Conservation (phyloP, 2,797 vertebrate species). For the Cephalopachus bancanus region DNA sequence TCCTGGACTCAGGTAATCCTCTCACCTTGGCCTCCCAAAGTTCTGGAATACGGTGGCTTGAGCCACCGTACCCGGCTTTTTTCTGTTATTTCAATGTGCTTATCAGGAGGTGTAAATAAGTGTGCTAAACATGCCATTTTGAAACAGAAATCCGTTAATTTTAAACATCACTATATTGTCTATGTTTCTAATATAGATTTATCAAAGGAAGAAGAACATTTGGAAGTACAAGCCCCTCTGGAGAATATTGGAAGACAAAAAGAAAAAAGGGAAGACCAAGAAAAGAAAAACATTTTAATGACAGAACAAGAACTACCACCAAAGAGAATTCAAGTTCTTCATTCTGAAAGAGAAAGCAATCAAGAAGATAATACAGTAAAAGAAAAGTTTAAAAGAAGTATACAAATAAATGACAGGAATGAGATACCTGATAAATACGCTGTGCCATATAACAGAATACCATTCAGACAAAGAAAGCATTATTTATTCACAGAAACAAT, state of each 20-base stretch:
- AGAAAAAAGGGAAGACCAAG: conserved; percentile 63
- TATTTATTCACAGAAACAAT: conserved; percentile 82
- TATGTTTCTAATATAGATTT: conserved; percentile 76
- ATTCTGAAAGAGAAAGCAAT: background rate
- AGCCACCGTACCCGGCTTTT: too few species aligned
- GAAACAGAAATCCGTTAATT: background rate
- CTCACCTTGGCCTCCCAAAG: too few species aligned
- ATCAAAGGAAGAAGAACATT: conserved; percentile 26
- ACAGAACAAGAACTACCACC: conserved; percentile 56
- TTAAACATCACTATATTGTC: background rate
- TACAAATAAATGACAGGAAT: background rate
- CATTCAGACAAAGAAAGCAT: conserved; percentile 21
- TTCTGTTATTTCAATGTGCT: background rate
- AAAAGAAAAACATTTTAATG: conserved; percentile 54
- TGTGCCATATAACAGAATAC: background rate
- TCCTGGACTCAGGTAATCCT: too few species aligned
- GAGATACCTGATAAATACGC: background rate
- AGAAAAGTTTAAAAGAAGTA: background rate
- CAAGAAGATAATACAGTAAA: background rate
- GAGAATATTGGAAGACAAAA: conserved; percentile 69
- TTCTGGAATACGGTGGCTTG: too few species aligned
- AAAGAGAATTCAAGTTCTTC: background rate
- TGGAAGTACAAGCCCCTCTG: background rate
- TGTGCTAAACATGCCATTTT: background rate
- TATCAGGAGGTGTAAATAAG: background rate